Conservation (phyloP, 2,888 invertebrate species). For the Escarpia spicata region DNA sequence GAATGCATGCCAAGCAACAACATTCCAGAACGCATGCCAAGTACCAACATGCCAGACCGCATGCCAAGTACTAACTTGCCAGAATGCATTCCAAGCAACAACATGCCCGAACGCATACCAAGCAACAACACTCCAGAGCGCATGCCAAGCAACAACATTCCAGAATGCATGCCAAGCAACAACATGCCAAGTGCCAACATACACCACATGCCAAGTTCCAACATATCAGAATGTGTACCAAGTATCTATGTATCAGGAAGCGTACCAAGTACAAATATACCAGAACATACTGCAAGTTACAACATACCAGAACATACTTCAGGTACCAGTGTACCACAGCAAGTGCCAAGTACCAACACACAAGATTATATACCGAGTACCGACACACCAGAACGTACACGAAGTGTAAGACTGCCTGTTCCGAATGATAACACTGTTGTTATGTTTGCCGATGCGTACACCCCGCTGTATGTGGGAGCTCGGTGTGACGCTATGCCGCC, state of each 20-base stretch:
- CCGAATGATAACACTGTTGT: background rate
- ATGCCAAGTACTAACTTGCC: background rate
- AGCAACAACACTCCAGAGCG: background rate
- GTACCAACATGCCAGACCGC: background rate
- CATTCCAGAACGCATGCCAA: background rate
- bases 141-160: background rate
- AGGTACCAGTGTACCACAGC: no score
- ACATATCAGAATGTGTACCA: no score
- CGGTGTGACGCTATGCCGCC: background rate
- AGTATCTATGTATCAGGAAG: no score
- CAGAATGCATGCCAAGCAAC: background rate
- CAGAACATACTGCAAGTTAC: background rate
- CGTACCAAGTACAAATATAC: no score
- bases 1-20: background rate
- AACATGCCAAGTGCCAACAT: background rate
- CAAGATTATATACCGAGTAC: background rate
- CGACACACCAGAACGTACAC: background rate
- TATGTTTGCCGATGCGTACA: background rate
- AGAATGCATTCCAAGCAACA: background rate
- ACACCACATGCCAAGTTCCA: no score
- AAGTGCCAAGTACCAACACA: background rate
- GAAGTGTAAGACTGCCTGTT: no score
- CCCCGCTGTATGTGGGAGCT: background rate
- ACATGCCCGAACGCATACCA: background rate
- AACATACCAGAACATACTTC: background rate